Evolutionary conservation across 2,797 vertebrate genomes (phyloP).

Genomic region (Pseudomugil gertrudae): DNA sequence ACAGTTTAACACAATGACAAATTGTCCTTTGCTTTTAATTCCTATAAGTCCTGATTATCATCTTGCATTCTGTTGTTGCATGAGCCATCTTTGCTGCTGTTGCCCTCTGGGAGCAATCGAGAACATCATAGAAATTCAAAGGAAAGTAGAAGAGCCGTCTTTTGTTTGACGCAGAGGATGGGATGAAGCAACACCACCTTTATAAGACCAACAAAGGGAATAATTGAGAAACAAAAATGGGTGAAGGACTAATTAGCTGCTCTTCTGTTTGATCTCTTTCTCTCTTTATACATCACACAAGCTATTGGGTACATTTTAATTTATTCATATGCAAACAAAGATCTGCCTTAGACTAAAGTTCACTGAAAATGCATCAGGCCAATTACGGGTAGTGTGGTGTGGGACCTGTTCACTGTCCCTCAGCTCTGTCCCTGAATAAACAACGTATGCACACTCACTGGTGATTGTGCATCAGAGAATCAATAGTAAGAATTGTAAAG

Average conservation of each 20-base stretch:
- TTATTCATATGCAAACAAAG: constrained; percentile 27
- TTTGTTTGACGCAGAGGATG: constrained; percentile 8
- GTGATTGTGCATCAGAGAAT: constrained; percentile 59
- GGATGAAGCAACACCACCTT: constrained; percentile 19
- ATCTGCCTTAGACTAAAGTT: constrained; percentile 40
- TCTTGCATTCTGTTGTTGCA: constrained; percentile 13
- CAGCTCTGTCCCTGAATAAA: constrained; percentile 50
- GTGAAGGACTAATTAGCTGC: constrained; percentile 51
- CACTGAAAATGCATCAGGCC: constrained; percentile 25
- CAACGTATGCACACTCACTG: constrained; percentile 50
- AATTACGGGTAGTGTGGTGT: constrained; percentile 48
- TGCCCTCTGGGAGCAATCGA: constrained; percentile 10
- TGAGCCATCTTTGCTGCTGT: constrained; percentile 18
- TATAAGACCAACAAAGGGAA: constrained; percentile 49
- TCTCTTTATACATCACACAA: constrained; percentile 11
- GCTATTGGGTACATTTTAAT: constrained; percentile 37
- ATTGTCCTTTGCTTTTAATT: constrained; percentile 17
- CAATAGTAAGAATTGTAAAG: constrained; percentile 76
- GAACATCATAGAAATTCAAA: constrained; percentile 19
- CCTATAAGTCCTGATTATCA: constrained; percentile 19
- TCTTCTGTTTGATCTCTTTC: constrained; percentile 44
- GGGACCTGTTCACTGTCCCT: constrained; percentile 23
- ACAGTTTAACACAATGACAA: background rate
- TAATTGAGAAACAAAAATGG: constrained; percentile 41
- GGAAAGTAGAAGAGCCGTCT: constrained; percentile 11